phyloP scores from a whole-genome alignment of 2,888 invertebrate species.

The Deilephila elpenor region DNA sequence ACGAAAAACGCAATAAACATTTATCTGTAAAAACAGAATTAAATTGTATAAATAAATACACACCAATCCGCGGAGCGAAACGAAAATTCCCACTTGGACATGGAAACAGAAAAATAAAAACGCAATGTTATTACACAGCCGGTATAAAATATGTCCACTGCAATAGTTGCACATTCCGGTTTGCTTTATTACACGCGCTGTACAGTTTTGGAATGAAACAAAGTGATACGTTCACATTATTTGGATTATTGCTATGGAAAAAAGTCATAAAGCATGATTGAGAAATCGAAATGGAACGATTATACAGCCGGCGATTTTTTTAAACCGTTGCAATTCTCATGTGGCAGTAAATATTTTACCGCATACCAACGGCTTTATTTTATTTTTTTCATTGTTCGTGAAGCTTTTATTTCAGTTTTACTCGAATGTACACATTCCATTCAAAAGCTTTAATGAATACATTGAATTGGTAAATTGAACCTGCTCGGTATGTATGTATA shows the following conservation, averaged over 20 bases:
- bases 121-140: conserved; percentile 27
- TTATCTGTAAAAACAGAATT: conserved; percentile 35
- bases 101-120: conserved; percentile 23
- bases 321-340: not conserved
- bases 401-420: conserved; percentile 10
- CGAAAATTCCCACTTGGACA: conserved; percentile 14
- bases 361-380: not conserved
- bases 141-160: conserved; percentile 32
- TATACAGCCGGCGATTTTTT: not conserved
- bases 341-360: conserved; percentile 9
- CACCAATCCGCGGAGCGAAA: conserved; percentile 2
- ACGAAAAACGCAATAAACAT: conserved; percentile 35
- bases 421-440: conserved; percentile 8
- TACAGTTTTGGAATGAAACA: conserved; percentile 31
- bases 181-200: conserved; percentile 32
- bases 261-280: not conserved
- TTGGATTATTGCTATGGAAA: conserved; percentile 26
- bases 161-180: conserved; percentile 23
- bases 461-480: not conserved
- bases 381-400: not conserved
- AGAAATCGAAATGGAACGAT: not conserved
- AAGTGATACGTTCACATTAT: conserved; percentile 26
- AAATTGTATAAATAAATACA: conserved; percentile 16
- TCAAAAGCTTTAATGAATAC: not conserved
- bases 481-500: not conserved